phyloP scores from a whole-genome alignment of 1,140 invertebrate genomes.

The Calliopsis andreniformis region DNA sequence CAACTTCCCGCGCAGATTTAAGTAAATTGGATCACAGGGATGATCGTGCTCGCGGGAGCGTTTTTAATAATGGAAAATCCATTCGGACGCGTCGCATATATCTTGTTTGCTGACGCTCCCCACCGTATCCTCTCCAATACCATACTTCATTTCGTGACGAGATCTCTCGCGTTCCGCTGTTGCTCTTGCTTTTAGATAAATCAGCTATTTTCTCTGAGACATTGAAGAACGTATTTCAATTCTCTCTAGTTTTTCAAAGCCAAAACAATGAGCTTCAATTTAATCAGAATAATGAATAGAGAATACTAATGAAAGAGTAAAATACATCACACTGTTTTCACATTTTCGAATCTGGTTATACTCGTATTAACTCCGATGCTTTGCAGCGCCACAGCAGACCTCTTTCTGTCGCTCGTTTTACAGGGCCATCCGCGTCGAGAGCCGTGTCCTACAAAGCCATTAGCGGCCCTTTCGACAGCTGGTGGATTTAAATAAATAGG shows the following conservation, averaged over 20 bases:
- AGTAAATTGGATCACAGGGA: slow-evolving; percentile 39
- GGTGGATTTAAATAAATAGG: slow-evolving; percentile 16
- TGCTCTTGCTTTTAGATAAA: slow-evolving; percentile 29
- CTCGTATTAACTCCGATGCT: no score
- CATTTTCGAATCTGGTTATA: no score
- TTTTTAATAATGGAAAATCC: slow-evolving; percentile 47
- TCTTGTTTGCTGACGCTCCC: slow-evolving; percentile 1
- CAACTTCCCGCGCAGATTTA: slow-evolving; percentile 4
- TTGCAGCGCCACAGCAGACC: not conserved
- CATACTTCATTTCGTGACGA: not conserved
- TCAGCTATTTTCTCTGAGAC: not conserved
- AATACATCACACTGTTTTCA: no score
- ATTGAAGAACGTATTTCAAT: not conserved
- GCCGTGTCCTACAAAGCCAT: not conserved
- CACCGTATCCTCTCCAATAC: not conserved
- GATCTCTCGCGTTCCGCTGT: not conserved
- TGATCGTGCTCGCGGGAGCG: not conserved
- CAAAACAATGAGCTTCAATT: no score
- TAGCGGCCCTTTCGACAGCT: not conserved
- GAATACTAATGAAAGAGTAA: no score
- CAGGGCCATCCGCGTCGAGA: not conserved
- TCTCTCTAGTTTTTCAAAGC: not conserved
- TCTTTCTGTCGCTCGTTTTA: not conserved
- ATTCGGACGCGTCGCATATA: slow-evolving; percentile 25
- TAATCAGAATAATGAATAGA: no score